Evolutionary conservation across 2,888 invertebrate species (phyloP), one percentile per base, ranked within the genome.

Genomic region (Philaethria dido): DNA sequence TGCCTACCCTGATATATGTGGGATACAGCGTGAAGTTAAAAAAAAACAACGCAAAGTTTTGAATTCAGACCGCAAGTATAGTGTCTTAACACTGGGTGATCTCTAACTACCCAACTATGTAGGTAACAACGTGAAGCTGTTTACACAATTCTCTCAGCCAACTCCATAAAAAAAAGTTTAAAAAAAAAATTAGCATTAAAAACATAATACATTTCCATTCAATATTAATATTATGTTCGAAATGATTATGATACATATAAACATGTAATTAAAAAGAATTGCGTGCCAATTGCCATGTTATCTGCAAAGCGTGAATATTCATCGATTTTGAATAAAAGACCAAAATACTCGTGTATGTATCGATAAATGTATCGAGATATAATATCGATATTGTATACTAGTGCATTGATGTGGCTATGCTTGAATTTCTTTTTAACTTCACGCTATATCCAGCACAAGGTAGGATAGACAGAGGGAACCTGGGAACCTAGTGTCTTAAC

Each of bases 251-350:
- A 36, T 39, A 36, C n/a, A 36, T 55, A 20, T 55, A 2, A 55
- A 20, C 20, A 39, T 20, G 9, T 55, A 55, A 55, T 55, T 55
- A 55, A 55, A 55, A 55, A 39, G 39, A 55, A 55, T 39, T 39
- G 22, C 39, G 36, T 55, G 55, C 55, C 39, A 55, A 55, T 39
- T 36, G n/a, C 20, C 55, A n/a, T 55, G 55, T 39, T 55, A 55
- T 55, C 55, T 14, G 20, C 9, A 39, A 39, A 39, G 39, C 39
- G 39, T 55, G 20, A 39, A 55, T 16, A 29, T 39, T 39, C 55
- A 55, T 39, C 39, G 55, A 22, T 55, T 55, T 39, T 55, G 20
- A 6, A 55, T 39, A 55, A 39, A 55, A 22, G 55, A 14, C 39
- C 20, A 20, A 55, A 54, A 50, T n/a, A 50, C 50, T n/a, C 50